These are phyloP conservation scores for Gephyroberyx darwinii DNA, from an alignment of 2,797 vertebrate species.

Conservation along the genomic window DNA sequence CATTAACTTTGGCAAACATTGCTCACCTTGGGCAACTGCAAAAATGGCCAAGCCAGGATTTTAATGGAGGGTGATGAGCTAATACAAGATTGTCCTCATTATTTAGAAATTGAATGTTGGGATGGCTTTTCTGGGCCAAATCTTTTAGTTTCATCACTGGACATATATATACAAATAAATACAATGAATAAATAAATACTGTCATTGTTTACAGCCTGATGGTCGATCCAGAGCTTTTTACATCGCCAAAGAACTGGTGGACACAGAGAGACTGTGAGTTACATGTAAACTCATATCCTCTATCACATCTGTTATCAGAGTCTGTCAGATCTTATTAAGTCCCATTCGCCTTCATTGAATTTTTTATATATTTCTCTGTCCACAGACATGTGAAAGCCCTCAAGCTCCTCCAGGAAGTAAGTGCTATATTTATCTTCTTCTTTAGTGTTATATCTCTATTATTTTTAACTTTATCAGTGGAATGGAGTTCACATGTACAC, in stretches of 20 bases:
- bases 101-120: constrained; percentile 51
- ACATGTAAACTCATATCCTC: background rate
- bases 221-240: constrained; percentile 89
- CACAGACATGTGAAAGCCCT: constrained; percentile 91
- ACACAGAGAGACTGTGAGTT: constrained; percentile 93
- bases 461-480: background rate
- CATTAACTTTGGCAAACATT: too few species aligned
- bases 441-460: background rate
- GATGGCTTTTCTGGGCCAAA: constrained; percentile 45
- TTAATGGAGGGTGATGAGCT: constrained; percentile 60
- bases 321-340: background rate
- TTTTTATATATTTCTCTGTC: constrained; percentile 57
- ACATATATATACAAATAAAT: constrained; percentile 38
- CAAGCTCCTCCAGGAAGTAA: constrained; percentile 86
- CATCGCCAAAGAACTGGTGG: constrained; percentile 90
- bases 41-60: constrained; percentile 35
- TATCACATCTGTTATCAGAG: background rate
- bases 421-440: constrained; percentile 49
- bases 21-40: constrained; percentile 25
- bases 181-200: constrained; percentile 45
- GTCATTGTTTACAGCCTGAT: constrained; percentile 82
- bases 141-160: constrained; percentile 7
- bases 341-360: constrained; percentile 17
- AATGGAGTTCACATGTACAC: background rate
- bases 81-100: constrained; percentile 47